Evolutionary conservation across 2,888 invertebrate species (phyloP), one percentile per base, ranked within the genome.

Genomic region (Drosophila yooni): DNA sequence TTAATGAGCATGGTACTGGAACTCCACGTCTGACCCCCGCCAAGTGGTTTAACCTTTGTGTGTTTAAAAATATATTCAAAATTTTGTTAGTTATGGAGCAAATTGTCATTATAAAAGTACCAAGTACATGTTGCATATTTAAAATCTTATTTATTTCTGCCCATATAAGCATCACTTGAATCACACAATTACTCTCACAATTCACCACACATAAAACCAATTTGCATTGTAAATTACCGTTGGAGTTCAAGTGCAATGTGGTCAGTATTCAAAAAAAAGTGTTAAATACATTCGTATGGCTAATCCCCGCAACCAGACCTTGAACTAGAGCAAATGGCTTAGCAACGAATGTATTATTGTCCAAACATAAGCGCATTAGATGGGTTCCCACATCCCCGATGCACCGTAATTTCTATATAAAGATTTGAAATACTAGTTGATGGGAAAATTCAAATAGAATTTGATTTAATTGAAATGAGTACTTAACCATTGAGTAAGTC

Each of bases 401-500:
- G 27, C n/a, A 18, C 13, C 7, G 3, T 6, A 11, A 21, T 60
- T 36, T 29, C 18, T 13, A 18, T 40, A 21, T 15, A 7, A 46
- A 46, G 21, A 33, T 15, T 3, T 58, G 18, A 18, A 46, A 33
- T 33, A 31, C 21, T 7, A 34, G 25, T 48, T 59, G 25, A 33
- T 11, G 10, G 15, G 13, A 18, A 31, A 21, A 13, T 51, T 36
- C 0, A 60, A 52, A 38, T 36, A 2, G 13, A 27, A 36, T 33
- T 46, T 43, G 6, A 33, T 58, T 25, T 25, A 25, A 21, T 18
- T 18, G 13, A 18, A 59, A 48, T 15, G n/a, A 56, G 40, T 52
- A 38, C 69, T 63, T 58, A 46, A 40, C 7, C 51, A 48, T 59
- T 52, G 34, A 59, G 53, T 70, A 52, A 56, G 36, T 59, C 36